These are phyloP conservation scores for Heterohyrax brucei DNA, from an alignment of 2,797 vertebrate genomes.

Conservation along the genomic window DNA sequence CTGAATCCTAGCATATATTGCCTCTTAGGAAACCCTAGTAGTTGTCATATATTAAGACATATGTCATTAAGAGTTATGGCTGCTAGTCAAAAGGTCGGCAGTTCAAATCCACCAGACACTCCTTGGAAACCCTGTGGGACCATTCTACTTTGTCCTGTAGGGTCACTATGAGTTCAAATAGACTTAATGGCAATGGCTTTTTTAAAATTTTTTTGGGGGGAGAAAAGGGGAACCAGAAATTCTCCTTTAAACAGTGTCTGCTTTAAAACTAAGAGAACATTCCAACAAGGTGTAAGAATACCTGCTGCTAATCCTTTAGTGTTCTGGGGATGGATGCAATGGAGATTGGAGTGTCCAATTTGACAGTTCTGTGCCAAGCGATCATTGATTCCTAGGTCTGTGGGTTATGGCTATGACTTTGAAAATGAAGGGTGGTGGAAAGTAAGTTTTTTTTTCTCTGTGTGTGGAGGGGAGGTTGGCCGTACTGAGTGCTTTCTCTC, in stretches of 20 bases:
- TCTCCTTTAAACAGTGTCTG: not conserved
- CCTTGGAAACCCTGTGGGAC: no score
- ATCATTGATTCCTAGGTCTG: slow-evolving; percentile 77
- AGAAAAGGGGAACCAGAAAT: not conserved
- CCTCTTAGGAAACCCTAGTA: no score
- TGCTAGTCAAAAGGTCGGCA: no score
- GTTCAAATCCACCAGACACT: no score
- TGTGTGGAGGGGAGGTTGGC: slow-evolving; percentile 36
- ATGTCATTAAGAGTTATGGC: no score
- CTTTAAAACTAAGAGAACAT: not conserved
- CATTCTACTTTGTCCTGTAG: no score
- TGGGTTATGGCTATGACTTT: slow-evolving; percentile 93
- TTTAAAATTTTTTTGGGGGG: no score
- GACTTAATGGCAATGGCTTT: no score
- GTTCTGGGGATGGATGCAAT: not conserved
- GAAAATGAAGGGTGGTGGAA: slow-evolving; percentile 92
- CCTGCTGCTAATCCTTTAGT: not conserved
- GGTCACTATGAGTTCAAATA: no score
- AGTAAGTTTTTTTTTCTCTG: slow-evolving; percentile 90
- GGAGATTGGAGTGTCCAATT: not conserved
- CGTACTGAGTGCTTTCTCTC: slow-evolving; percentile 89
- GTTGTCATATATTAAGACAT: no score
- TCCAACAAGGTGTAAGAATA: not conserved
- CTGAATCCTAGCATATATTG: not conserved
- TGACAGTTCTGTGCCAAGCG: not conserved